phyloP scores from a whole-genome alignment of 2,888 invertebrate species.

The Hypena proboscidalis region DNA sequence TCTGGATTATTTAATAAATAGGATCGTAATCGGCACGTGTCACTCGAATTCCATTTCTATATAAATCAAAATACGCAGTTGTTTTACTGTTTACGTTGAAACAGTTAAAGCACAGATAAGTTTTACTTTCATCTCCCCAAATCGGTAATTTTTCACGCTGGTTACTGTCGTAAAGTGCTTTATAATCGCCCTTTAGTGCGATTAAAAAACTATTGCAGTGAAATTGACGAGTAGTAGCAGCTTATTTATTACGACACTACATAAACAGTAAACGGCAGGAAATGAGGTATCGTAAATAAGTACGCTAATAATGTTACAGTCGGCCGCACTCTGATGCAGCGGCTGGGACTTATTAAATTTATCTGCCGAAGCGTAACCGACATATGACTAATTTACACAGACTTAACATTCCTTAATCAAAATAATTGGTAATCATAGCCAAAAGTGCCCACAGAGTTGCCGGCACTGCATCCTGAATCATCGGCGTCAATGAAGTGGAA shows the following conservation, averaged over 20 bases:
- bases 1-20: slow-evolving; percentile 16
- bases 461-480: slow-evolving; percentile 62
- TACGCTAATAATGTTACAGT: slow-evolving; percentile 33
- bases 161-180: not conserved
- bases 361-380: slow-evolving; percentile 66
- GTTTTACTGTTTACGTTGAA: not conserved
- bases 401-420: slow-evolving; percentile 63
- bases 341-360: slow-evolving; percentile 62
- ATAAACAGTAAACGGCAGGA: slow-evolving; percentile 24
- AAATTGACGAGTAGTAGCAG: slow-evolving; percentile 16
- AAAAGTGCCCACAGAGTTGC: slow-evolving; percentile 57
- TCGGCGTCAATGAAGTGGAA: slow-evolving; percentile 70
- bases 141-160: not conserved
- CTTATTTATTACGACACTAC: slow-evolving; percentile 14
- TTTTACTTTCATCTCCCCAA: slow-evolving; percentile 1
- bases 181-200: slow-evolving; percentile 3
- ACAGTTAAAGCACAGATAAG: not conserved
- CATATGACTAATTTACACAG: slow-evolving; percentile 60
- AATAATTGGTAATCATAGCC: slow-evolving; percentile 72
- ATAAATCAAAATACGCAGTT: too few relatives aligned
- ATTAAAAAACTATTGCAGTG: slow-evolving; percentile 6
- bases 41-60: too few relatives aligned
- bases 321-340: slow-evolving; percentile 33
- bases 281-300: slow-evolving; percentile 36
- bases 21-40: too few relatives aligned